Conservation (phyloP, 92 coral and sea anemone genomes). For the Diadumene lineata region DNA sequence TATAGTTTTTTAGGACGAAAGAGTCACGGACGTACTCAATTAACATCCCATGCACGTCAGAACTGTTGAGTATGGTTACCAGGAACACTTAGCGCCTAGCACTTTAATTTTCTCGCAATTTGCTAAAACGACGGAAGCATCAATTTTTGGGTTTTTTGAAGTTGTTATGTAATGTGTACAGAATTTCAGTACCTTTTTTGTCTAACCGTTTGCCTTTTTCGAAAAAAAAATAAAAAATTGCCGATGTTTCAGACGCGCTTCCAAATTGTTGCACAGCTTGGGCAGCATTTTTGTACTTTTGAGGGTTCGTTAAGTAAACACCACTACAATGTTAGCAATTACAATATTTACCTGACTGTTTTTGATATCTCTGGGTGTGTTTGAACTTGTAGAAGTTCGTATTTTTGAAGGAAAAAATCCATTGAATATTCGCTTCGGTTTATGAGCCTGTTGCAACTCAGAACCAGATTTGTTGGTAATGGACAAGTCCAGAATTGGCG, state of each 20-base stretch:
- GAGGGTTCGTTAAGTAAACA: neutral
- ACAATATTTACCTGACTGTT: constrained; percentile 3
- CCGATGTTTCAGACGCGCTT: no score
- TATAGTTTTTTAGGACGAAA: neutral
- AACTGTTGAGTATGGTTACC: no score
- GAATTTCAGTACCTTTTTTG: no score
- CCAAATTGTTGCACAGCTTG: no score
- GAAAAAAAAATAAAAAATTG: no score
- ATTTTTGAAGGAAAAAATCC: constrained; percentile 93
- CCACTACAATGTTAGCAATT: neutral
- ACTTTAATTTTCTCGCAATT: no score
- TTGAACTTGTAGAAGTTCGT: constrained; percentile 34
- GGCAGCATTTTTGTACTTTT: neutral
- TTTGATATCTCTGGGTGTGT: constrained; percentile 1
- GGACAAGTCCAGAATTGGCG: constrained; percentile 78
- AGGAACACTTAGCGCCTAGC: no score
- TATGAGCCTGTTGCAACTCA: constrained; percentile 61
- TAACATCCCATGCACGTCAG: neutral
- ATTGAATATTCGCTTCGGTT: constrained; percentile 76
- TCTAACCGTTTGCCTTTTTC: no score
- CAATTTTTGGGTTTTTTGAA: no score
- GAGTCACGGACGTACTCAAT: no score
- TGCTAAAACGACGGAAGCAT: no score
- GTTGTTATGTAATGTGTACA: no score
- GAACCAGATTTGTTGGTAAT: constrained; percentile 41